Base-by-base conservation (phyloP, 2,113 vertebrate genomes). In the Jaculus jaculus region DNA sequence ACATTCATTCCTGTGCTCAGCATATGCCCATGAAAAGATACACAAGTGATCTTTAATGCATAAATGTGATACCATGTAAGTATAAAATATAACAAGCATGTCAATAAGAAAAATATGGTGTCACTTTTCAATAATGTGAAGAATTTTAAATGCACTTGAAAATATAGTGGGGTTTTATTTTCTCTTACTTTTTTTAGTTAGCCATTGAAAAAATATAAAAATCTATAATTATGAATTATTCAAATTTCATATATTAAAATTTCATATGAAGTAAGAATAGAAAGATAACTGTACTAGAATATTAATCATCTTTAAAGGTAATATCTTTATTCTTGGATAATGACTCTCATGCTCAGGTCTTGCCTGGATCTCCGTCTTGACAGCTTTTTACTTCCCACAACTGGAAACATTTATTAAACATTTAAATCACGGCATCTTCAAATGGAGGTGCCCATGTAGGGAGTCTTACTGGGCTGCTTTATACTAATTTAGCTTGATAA, bases 221-320 rank as follows among this genome's bases (percentile, higher is more conserved):
- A 72, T 86, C 18, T 85, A 74, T 78, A 90, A 89, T 87, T 86
- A 92, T 85, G 34, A 93, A 74, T 88, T 93, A 93, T 93, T 83
- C 60, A 95, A 84, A 94, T 90, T 61, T 92, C 65, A 74, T 51
- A 51, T 7, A 93, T 96, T 93, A 94, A 96, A 91, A 88, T 71
- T 96, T 95, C 60, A 95, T 84, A 68, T 85, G 17, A 69, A 69
- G 58, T 88, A 85, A 95, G 65, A 93, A 47, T 73, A 51, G 26
- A 90, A 63, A 93, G 82, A 30, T 89, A 79, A 94, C 65, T 73
- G 34, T 65, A 77, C 61, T 79, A 30, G 89, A 94, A 96, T 96
- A 63, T 28, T 96, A 96, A 97, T 94, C 72, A 84, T 79, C 37
- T 93, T 92, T 90, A 92, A 82, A 79, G 74, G 51, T 84, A 73